Percentiles rank a stretch among this genome's conserved stretches.
These are phyloP conservation scores for Ceratitis capitata DNA, from an alignment of 1,140 invertebrate genomes.

Conservation along the genomic window DNA sequence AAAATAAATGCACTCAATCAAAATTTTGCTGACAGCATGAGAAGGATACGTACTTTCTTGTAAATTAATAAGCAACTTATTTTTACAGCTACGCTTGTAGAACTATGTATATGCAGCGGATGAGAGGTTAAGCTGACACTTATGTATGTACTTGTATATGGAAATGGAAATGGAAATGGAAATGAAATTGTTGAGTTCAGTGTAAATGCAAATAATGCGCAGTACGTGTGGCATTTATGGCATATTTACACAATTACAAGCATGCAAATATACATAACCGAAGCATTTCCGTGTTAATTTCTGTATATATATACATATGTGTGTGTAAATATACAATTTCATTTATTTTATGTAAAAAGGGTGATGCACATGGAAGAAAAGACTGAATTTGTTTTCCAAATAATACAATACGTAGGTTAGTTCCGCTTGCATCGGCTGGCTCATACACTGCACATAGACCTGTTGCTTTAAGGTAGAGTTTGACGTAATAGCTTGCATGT, in stretches of 20 bases:
- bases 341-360: neutral
- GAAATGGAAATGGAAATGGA: neutral
- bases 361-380: too few relatives aligned
- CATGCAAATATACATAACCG: neutral
- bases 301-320: neutral
- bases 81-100: neutral
- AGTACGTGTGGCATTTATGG: neutral
- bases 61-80: neutral
- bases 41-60: neutral
- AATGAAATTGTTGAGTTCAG: neutral
- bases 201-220: constrained; percentile 4
- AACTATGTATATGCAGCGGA: neutral
- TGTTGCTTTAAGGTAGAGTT: too few relatives aligned
- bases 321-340: neutral
- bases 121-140: neutral
- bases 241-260: neutral
- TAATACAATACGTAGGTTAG: too few relatives aligned
- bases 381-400: too few relatives aligned
- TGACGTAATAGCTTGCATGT: too few relatives aligned
- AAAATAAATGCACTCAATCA: constrained; percentile 26
- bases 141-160: neutral
- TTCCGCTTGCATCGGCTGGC: too few relatives aligned
- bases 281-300: neutral
- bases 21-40: neutral
- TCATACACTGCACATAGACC: too few relatives aligned